Evolutionary conservation across 1,140 invertebrate species (phyloP), one percentile per base, ranked within the genome.

Genomic region (Leptinotarsa lineolata): DNA sequence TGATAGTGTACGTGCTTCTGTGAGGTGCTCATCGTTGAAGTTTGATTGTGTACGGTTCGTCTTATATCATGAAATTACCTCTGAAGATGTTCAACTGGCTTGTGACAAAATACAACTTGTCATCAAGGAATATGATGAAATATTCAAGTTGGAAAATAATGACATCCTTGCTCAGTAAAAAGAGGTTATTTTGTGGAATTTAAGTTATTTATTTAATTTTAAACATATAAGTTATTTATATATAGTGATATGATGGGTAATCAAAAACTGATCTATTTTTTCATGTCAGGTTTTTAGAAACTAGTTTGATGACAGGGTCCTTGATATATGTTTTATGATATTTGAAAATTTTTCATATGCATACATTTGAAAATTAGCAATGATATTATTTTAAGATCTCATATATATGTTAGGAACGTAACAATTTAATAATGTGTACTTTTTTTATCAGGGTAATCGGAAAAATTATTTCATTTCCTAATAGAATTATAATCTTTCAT

Each of bases 61-160:
- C 1, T 81, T 90, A 5, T 89, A 93, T 80, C 88, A 88, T 78
- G 90, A 94, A 81, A 88, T 94, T 18, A 85, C 84, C 1, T 86
- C 90, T 59, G 84, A 89, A 60, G 87, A 91, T 80, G 82, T 93
- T 12, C 77, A 87, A n/a, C 85, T 89, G 72, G 88, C 90, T 39
- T 88, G 91, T 18, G 86, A 86, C 30, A 93, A 93, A 80, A 82
- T 93, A 21, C 81, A 77, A 21, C 87, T 87, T 66, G 89, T 92
- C 39, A 89, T 92, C 58, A 85, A 85, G 61, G 87, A 91, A 81
- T 84, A 87, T 72, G 87, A 88, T 21, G 63, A 70, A 18, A 75
- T 74, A 65, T 74, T 74, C 30, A 73, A 46, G 60, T 11, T 70
- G 16, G 30, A 48, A 21, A 39, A 46, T 45, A n/a, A 24, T 24